These are phyloP conservation scores for Cotesia chilonis DNA, from an alignment of 1,140 invertebrate genomes.

Conservation along the genomic window DNA sequence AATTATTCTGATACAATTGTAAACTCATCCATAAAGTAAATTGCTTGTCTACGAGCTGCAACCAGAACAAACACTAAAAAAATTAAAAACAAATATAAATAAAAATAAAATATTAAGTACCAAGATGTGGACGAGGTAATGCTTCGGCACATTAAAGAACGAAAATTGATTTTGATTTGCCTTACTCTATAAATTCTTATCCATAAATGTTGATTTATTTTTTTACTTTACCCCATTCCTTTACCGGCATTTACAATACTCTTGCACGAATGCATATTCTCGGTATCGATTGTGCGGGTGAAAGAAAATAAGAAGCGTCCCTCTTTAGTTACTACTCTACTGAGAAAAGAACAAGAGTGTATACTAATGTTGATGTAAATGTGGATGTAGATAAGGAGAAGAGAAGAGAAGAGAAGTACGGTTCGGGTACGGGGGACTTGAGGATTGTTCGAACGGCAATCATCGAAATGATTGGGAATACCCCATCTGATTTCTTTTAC, in stretches of 20 bases:
- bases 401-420: too few relatives aligned
- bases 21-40: slow-evolving; percentile 26
- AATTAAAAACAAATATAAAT: background rate
- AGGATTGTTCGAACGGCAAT: slow-evolving; percentile 37
- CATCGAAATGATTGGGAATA: slow-evolving; percentile 41
- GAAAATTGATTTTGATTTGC: background rate
- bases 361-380: background rate
- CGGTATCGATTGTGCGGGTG: slow-evolving; percentile 29
- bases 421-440: background rate
- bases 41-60: slow-evolving; percentile 3
- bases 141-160: too few relatives aligned
- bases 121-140: too few relatives aligned
- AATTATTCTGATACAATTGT: slow-evolving; percentile 32
- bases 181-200: slow-evolving; percentile 3
- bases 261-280: slow-evolving; percentile 21
- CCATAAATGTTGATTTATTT: background rate
- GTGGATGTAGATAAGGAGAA: background rate
- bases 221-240: background rate
- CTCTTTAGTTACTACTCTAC: slow-evolving; percentile 9
- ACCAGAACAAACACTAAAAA: too few relatives aligned
- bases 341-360: background rate
- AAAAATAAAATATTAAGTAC: background rate
- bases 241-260: slow-evolving; percentile 8
- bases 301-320: slow-evolving; percentile 13
- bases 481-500: background rate